A percentile compares a stretch with the other conserved stretches of the same genome.
Conservation (phyloP, 2,888 invertebrate species). For the Eupeodes latifasciatus region DNA sequence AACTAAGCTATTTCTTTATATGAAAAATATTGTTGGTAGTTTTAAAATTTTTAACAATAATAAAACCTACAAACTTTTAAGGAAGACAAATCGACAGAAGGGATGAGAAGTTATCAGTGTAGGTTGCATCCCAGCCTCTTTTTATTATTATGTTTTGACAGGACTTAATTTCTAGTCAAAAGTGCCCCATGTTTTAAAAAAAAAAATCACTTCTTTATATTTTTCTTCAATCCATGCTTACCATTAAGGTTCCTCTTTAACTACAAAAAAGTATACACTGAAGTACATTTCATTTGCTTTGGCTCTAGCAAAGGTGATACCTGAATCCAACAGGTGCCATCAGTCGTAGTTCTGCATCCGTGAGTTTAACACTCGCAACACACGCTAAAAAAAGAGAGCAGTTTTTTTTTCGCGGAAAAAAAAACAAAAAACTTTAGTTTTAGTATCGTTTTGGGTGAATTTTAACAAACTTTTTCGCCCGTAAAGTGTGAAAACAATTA, state of each 20-base stretch:
- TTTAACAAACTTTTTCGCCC: conserved; percentile 45
- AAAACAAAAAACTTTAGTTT: conserved; percentile 45
- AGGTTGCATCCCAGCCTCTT: too few species aligned
- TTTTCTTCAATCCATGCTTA: neutral
- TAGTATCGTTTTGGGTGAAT: conserved; percentile 64
- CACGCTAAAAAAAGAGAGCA: conserved; percentile 38
- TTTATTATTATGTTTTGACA: too few species aligned
- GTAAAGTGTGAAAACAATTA: conserved; percentile 56
- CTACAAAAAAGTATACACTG: conserved; percentile 4
- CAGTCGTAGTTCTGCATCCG: conserved; percentile 71
- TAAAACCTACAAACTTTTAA: too few species aligned
- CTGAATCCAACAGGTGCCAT: conserved; percentile 52
- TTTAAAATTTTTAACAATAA: too few species aligned
- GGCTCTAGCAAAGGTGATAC: conserved; percentile 51
- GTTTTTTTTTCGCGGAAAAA: conserved; percentile 32
- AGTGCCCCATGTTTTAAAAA: too few species aligned
- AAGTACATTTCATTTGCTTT: conserved; percentile 19
- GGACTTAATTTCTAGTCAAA: too few species aligned
- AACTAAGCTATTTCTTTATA: too few species aligned
- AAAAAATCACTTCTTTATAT: too few species aligned
- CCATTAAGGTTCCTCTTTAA: conserved; percentile 2
- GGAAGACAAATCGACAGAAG: too few species aligned
- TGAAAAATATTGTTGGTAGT: too few species aligned
- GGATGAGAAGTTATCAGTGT: too few species aligned
- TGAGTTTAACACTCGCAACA: conserved; percentile 66